Evolutionary conservation across 30 jellyfish, hydroid and myxozoan genomes (phyloP), one percentile per base, ranked within the genome.

Genomic region (Aurelia sp.): DNA sequence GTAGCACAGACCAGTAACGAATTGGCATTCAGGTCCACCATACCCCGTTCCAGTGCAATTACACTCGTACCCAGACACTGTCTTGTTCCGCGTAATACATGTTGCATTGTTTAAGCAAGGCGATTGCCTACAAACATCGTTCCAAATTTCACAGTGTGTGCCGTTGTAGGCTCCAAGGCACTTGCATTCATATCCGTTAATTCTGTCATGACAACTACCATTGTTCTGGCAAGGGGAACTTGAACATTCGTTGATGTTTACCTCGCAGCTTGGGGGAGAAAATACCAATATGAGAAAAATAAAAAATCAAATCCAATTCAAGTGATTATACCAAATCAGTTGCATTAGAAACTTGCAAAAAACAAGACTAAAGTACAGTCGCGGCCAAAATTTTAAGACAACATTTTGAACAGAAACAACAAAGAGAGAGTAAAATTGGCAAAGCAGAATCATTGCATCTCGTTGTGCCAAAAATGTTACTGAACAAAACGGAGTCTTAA

Each of bases 121-220:
- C 4, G 74, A 37, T 23, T 81, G 75, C n/a, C 17, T 5, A 65
- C 96, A 88, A 21, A 48, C 78, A 20, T 88, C 86, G 52, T 40
- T 78, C 88, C 88, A 78, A 0, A 20, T 79, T 44, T 79, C 92
- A 55, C 96, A 88, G 53, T 74, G 80, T 59, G 84, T 48, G 11
- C 96, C 96, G 41, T 61, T 78, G 62, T 48, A 88, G 13, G 92
- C 91, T 5, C 79, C 87, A 68, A 79, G 84, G 50, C 96, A 88
- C 18, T 51, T 62, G 65, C 96, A 88, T 18, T 33, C 37, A 79
- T 74, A 79, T 16, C 78, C 77, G 62, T 88, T 78, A 53, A 88
- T 57, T 71, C 63, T 52, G 51, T 88, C 96, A 4, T 60, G 50
- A 67, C 96, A 88, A 6, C 70, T 60, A 9, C 96, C 96, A 62